Conservation (phyloP, 2,113 vertebrate species). For the Poicephalus meyeri region DNA sequence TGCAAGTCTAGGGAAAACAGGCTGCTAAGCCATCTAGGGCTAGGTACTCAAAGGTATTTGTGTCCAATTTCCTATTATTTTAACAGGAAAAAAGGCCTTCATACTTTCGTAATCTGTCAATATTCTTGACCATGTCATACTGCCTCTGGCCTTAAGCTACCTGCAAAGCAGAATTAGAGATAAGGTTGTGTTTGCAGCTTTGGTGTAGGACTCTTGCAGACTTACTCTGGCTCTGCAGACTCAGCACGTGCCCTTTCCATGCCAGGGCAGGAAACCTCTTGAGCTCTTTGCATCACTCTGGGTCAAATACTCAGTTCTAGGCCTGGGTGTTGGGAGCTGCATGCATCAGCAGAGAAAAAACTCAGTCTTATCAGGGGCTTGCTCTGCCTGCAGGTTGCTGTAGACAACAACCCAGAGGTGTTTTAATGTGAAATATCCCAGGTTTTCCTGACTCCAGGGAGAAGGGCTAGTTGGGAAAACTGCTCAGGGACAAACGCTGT, state of each 20-base stretch:
- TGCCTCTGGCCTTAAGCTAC: background rate
- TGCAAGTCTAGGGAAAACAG: background rate
- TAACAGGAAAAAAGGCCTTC: background rate
- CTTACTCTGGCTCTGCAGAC: background rate
- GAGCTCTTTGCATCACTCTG: background rate
- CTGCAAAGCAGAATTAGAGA: background rate
- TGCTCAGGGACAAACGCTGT: background rate
- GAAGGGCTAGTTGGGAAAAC: background rate
- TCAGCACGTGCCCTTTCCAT: background rate
- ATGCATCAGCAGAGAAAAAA: background rate
- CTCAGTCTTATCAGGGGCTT: background rate
- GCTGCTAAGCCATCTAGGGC: background rate
- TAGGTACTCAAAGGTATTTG: background rate
- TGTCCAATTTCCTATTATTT: background rate
- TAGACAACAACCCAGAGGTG: no score
- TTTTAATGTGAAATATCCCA: background rate
- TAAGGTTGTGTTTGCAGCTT: background rate
- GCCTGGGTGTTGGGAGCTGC: background rate
- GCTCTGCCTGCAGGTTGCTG: background rate
- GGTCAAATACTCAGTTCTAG: background rate
- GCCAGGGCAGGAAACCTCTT: background rate
- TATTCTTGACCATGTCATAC: background rate
- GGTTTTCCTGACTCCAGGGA: background rate
- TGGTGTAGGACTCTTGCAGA: background rate
- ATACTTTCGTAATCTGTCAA: background rate